These are phyloP conservation scores for Lycaon pictus DNA, from an alignment of 2,113 vertebrate genomes.

Conservation along the genomic window DNA sequence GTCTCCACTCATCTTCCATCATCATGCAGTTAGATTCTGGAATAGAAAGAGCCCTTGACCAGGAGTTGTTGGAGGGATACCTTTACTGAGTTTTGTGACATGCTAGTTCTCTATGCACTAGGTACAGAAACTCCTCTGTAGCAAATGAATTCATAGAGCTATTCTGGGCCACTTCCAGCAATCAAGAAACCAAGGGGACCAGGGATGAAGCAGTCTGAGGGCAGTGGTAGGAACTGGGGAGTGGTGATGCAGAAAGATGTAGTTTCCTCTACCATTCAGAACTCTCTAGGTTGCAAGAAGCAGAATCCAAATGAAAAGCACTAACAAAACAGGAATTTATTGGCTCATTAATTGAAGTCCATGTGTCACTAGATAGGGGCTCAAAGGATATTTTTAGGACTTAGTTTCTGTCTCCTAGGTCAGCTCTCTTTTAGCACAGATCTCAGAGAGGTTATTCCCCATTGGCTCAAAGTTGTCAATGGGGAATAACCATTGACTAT, in stretches of 20 bases:
- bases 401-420: background rate
- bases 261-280: background rate
- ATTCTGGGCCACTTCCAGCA: background rate
- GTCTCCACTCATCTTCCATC: background rate
- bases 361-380: background rate
- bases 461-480: background rate
- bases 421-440: background rate
- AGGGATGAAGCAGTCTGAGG: background rate
- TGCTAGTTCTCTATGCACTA: background rate
- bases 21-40: background rate
- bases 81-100: background rate
- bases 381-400: background rate
- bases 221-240: background rate
- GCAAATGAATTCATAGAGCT: slow-evolving; percentile 10
- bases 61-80: background rate
- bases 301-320: background rate
- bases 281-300: background rate
- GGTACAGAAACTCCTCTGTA: background rate
- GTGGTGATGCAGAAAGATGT: background rate
- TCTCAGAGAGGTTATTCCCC: background rate
- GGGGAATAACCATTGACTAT: too few species aligned
- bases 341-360: background rate
- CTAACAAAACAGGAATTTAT: background rate
- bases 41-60: background rate
- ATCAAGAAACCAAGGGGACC: background rate